Base-by-base conservation (phyloP, 2,888 invertebrate species). In the Acleris sparsana region DNA sequence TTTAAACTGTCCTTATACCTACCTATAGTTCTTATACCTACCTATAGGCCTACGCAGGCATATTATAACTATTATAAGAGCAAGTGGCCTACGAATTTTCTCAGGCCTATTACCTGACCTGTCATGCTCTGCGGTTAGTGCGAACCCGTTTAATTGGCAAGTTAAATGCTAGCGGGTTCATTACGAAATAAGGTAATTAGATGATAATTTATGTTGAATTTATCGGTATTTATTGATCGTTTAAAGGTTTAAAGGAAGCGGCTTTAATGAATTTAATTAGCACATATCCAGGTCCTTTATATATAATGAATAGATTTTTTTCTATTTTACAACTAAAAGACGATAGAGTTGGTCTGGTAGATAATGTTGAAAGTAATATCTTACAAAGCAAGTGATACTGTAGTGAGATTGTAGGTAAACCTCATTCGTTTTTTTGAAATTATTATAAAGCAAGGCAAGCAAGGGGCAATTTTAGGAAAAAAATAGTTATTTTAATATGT, bases 131-230 rank as follows among this genome's bases (percentile, higher is more conserved):
- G 16, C 51, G 46, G 65, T 65, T 60, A 55, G 65, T 60, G 49
- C 33, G 55, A n/a, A 61, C 64, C 60, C 56, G 61, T 55, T 48
- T 57, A 66, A 66, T 56, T 66, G 65, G 61, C 61, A 20, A 61
- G 55, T 51, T 61, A 56, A 61, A 65, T 65, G 65, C 61, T 61
- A 55, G 56, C 61, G 43, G 61, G 65, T 52, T 56, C 59, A 53
- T 66, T 66, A 53, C 66, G 57, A 62, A 61, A 66, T 57, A 62
- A 43, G 61, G 61, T 61, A 65, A 65, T 65, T 65, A 65, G 65
- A 52, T 62, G 66, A 66, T 62, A 66, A 66, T 66, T 62, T 57
- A 66, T 66, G 66, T 57, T 53, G 46, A 33, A 62, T 62, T 66
- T 52, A 66, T 57, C 57, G 56, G 61, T 66, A 62, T 62, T 57